Base-by-base conservation (phyloP, 2,113 vertebrate genomes). In the Oenanthe melanoleuca region DNA sequence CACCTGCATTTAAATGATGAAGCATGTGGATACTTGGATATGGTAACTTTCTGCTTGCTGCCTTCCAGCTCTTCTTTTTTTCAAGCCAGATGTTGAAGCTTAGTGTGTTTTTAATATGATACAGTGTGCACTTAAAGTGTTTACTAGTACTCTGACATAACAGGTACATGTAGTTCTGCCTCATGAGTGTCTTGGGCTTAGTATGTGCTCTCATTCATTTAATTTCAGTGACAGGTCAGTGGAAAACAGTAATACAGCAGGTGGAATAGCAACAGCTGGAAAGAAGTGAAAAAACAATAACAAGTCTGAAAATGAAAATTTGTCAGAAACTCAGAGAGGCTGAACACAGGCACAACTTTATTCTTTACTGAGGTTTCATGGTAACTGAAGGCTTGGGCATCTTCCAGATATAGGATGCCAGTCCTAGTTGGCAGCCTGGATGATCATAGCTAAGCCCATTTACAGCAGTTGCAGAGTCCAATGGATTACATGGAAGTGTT, bases 401-500 rank as follows among this genome's bases (percentile, higher is more conserved):
- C 75, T 82, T 31, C 26, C 81, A 67, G 80, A 7, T 3, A 17
- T 8, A 79, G n/a, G 63, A 59, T 1, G 59, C 49, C 77, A 67
- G 63, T 90, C 66, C 52, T 89, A 83, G 28, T 2, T 5, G 21
- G 57, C 53, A 88, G 60, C 50, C 63, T 80, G 10, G 12, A 64
- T 78, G 61, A 37, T 69, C 25, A 91, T 50, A 70, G 63, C 47
- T 77, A 73, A 70, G 21, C 29, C 57, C 23, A 71, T 60, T 80
- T 95, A 95, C 79, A 97, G 44, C 3, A 40, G 80, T 31, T 86
- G 73, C 44, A 93, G 73, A 73, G 17, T 66, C 80, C 96, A 97
- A 65, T 81, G 86, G 73, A 93, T 95, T 96, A 93, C 75, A 75
- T 77, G 86, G 70, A 92, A 93, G 93, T 86, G 65, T 91, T 96